Evolutionary conservation across 2,113 vertebrate species (phyloP).

Genomic region (Aptenodytes forsteri): DNA sequence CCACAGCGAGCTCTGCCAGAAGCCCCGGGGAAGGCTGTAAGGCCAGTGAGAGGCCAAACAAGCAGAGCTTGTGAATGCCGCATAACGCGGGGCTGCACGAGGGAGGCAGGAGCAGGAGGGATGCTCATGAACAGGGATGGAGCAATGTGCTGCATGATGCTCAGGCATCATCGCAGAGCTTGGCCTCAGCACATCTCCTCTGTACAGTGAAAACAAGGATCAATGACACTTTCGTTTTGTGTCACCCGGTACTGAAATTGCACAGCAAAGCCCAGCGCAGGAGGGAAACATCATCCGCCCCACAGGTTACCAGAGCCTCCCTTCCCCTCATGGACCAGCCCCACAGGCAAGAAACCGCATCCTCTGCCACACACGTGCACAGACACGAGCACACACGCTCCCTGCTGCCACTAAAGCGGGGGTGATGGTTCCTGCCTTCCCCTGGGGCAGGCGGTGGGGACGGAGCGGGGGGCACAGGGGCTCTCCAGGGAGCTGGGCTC

Average conservation of each 20-base stretch:
- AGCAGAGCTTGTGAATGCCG: background rate
- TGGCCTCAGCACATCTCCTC: background rate
- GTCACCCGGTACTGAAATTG: background rate
- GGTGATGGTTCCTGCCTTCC: background rate
- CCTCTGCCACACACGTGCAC: background rate
- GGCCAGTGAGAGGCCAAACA: background rate
- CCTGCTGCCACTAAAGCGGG: accelerated
- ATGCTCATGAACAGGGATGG: background rate
- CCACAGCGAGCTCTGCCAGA: background rate
- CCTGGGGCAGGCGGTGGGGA: background rate
- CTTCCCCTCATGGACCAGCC: background rate
- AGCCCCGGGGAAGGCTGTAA: background rate
- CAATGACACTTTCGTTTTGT: background rate
- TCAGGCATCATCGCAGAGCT: accelerated
- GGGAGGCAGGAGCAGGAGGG: background rate
- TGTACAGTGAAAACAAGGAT: background rate
- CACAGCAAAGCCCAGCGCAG: background rate
- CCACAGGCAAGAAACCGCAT: background rate
- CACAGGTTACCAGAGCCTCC: background rate
- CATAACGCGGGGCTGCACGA: background rate
- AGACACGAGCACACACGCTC: accelerated
- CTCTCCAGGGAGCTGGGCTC: background rate
- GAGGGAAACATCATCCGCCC: background rate
- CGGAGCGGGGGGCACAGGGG: too few relatives aligned
- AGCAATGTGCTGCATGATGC: accelerated